phyloP scores from a whole-genome alignment of 1,140 invertebrate species.

The Drosophila aff. region DNA sequence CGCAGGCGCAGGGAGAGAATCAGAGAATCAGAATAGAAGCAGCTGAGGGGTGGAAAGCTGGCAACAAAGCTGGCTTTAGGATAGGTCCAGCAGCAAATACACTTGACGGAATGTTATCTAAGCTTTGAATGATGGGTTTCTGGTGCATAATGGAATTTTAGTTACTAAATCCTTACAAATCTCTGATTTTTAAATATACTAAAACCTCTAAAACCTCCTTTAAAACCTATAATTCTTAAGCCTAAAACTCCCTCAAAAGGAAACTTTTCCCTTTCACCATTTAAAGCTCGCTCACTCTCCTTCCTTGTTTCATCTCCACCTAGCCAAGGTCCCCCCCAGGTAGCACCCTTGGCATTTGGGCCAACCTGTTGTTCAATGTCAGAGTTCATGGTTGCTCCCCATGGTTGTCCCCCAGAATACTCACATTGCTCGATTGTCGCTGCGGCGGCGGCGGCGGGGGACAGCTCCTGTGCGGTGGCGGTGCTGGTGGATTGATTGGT shows the following conservation, averaged over 20 bases:
- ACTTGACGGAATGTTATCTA: background rate
- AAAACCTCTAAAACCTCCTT: no score
- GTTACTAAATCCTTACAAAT: background rate
- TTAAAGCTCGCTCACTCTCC: background rate
- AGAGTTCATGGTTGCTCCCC: slow-evolving; percentile 6
- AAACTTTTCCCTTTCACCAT: no score
- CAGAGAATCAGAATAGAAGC: background rate
- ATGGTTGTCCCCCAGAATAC: slow-evolving; percentile 40
- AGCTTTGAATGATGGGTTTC: background rate
- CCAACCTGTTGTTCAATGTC: slow-evolving; percentile 50
- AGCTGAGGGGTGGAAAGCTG: slow-evolving; percentile 13
- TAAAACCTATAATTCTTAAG: no score
- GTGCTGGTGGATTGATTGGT: slow-evolving; percentile 75
- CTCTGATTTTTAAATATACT: no score
- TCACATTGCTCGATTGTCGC: slow-evolving; percentile 81
- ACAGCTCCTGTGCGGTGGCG: slow-evolving; percentile 81
- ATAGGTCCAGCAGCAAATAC: slow-evolving; percentile 21
- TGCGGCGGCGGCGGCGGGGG: slow-evolving; percentile 82
- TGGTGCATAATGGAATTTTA: no score
- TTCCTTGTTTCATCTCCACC: background rate
- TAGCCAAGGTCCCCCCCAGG: background rate
- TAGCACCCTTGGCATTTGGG: slow-evolving; percentile 45
- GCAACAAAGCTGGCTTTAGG: slow-evolving; percentile 3
- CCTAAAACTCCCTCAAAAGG: background rate
- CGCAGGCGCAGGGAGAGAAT: slow-evolving; percentile 42